These are phyloP conservation scores for Camponotus floridanus DNA, from an alignment of 1,140 invertebrate genomes.

Conservation along the genomic window DNA sequence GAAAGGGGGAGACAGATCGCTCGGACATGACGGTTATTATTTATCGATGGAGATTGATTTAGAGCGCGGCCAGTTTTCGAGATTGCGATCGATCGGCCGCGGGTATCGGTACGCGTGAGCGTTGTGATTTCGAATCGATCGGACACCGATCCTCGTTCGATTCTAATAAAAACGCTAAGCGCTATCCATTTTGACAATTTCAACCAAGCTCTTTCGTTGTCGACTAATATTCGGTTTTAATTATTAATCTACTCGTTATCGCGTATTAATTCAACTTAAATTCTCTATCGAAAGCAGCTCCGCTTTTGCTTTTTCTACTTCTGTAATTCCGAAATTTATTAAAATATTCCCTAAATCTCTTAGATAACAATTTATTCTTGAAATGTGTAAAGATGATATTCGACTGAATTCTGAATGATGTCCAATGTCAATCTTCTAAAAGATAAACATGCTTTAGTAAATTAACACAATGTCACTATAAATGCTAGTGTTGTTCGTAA, in stretches of 20 bases:
- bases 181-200: not conserved
- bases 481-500: slow-evolving; percentile 10
- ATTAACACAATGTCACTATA: slow-evolving; percentile 13
- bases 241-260: not conserved
- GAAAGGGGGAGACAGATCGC: not conserved
- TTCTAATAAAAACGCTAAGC: slow-evolving; percentile 31
- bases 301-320: not conserved
- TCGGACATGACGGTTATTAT: slow-evolving; percentile 64
- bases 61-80: slow-evolving; percentile 61
- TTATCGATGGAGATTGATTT: slow-evolving; percentile 75
- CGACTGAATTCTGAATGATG: not conserved
- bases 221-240: not conserved
- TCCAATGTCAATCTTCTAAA: not conserved
- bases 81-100: slow-evolving; percentile 56
- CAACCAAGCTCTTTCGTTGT: not conserved
- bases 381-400: not conserved
- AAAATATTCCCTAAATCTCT: not conserved
- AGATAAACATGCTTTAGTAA: slow-evolving; percentile 24
- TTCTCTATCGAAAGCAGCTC: not conserved
- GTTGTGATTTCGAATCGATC: slow-evolving; percentile 29
- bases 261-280: not conserved
- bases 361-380: not conserved
- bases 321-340: not conserved
- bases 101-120: not conserved
- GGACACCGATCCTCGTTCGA: not conserved